Conservation (phyloP, 1,140 invertebrate species). For the Centruroides vittatus region DNA sequence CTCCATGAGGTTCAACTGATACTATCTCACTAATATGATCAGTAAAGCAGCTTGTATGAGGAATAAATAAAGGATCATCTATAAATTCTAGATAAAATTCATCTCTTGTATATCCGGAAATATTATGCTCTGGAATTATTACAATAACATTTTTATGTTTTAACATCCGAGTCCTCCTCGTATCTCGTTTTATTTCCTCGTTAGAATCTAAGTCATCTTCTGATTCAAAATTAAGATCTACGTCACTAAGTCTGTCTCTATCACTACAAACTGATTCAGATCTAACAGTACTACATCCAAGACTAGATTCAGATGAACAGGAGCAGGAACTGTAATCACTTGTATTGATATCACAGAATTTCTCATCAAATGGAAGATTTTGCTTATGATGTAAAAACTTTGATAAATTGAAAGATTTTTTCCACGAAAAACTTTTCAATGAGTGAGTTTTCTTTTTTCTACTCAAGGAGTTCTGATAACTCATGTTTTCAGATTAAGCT, state of each 20-base stretch:
- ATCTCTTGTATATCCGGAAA: background rate
- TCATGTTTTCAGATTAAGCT: too few species aligned
- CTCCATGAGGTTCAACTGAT: constrained; percentile 20
- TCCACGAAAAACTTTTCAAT: background rate
- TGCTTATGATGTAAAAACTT: background rate
- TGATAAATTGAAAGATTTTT: background rate
- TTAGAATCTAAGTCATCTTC: background rate
- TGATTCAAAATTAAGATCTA: background rate
- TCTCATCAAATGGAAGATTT: background rate
- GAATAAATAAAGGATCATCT: background rate
- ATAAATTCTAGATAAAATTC: constrained; percentile 4
- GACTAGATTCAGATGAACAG: background rate
- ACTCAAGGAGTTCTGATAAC: too few species aligned
- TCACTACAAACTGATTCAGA: constrained; percentile 1
- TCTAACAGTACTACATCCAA: background rate
- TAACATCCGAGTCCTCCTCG: background rate
- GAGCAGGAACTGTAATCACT: constrained; percentile 5
- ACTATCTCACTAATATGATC: constrained; percentile 18
- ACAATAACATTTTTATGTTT: constrained; percentile 1
- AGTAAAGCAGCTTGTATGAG: background rate
- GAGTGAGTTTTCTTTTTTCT: too few species aligned
- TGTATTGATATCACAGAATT: background rate
- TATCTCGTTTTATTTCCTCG: background rate
- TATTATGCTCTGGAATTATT: background rate
- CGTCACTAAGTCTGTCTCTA: background rate